phyloP scores from a whole-genome alignment of 1,140 invertebrate species.

The Chlorops oryzae region DNA sequence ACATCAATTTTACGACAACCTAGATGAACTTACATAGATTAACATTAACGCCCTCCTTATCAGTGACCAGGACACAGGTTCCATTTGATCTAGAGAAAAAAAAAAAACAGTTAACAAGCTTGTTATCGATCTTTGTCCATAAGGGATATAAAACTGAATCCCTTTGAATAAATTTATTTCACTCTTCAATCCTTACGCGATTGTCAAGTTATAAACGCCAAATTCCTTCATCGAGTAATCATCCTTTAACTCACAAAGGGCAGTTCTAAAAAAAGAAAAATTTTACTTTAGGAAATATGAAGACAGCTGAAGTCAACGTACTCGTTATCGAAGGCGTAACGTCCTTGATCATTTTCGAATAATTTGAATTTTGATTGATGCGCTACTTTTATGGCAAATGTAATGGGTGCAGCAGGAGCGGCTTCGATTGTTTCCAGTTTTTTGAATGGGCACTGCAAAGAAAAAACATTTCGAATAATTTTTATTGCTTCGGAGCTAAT shows the following conservation, averaged over 20 bases:
- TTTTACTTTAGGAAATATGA: constrained; percentile 54
- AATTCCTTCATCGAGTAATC: constrained; percentile 72
- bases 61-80: constrained; percentile 53
- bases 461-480: constrained; percentile 9
- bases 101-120: too few relatives aligned
- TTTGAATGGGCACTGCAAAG: constrained; percentile 50
- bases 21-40: constrained; percentile 70
- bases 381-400: constrained; percentile 44
- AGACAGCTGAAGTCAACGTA: too few relatives aligned
- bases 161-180: too few relatives aligned
- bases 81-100: too few relatives aligned
- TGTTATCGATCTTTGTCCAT: too few relatives aligned
- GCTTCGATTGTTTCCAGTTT: constrained; percentile 39
- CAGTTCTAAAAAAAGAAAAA: constrained; percentile 30
- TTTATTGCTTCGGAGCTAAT: too few relatives aligned
- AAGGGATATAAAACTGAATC: too few relatives aligned
- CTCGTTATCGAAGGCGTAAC: constrained; percentile 52
- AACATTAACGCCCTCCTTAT: constrained; percentile 62
- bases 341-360: constrained; percentile 37
- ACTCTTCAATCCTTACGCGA: too few relatives aligned
- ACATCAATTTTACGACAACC: too few relatives aligned
- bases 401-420: too few relatives aligned
- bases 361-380: constrained; percentile 42
- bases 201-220: constrained; percentile 65
- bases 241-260: too few relatives aligned